Conservation (phyloP, 2,888 invertebrate species). For the Nymphalis urticae region DNA sequence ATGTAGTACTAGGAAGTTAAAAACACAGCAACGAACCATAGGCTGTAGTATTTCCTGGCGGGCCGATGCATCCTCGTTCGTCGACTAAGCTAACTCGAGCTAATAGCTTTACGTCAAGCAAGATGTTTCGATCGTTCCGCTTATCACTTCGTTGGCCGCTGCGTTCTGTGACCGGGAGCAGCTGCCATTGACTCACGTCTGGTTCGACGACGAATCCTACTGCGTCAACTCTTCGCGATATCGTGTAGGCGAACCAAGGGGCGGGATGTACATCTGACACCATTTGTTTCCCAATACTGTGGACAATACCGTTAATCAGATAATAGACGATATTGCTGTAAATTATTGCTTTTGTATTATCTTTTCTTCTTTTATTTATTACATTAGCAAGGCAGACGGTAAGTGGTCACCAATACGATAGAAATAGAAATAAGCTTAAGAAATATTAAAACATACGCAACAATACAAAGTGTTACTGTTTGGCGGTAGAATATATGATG, state of each 20-base stretch:
- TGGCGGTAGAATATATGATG: too few species aligned
- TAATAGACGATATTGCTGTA: too few species aligned
- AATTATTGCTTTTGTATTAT: too few species aligned
- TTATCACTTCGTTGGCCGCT: conserved; percentile 41
- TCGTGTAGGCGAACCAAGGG: conserved; percentile 66
- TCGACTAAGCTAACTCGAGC: conserved; percentile 67
- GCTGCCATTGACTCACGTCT: conserved; percentile 51
- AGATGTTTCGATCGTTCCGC: conserved; percentile 39
- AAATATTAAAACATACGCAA: too few species aligned
- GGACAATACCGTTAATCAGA: conserved; percentile 11
- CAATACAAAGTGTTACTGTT: too few species aligned
- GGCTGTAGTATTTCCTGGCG: conserved; percentile 66
- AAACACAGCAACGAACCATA: conserved; percentile 54
- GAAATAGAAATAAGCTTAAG: too few species aligned
- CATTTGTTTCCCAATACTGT: conserved; percentile 71
- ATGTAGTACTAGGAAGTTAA: too few species aligned
- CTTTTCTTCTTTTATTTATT: too few species aligned
- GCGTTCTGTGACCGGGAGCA: conserved; percentile 57
- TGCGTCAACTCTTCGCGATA: conserved; percentile 52
- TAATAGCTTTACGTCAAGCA: conserved; percentile 59
- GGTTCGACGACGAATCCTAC: conserved; percentile 55
- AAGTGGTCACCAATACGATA: too few species aligned
- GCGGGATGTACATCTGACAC: conserved; percentile 64
- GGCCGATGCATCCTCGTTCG: conserved; percentile 65
- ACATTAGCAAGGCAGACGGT: too few species aligned